These are phyloP conservation scores for Pipistrellus pipistrellus DNA, from an alignment of 2,797 vertebrate species.

Conservation along the genomic window DNA sequence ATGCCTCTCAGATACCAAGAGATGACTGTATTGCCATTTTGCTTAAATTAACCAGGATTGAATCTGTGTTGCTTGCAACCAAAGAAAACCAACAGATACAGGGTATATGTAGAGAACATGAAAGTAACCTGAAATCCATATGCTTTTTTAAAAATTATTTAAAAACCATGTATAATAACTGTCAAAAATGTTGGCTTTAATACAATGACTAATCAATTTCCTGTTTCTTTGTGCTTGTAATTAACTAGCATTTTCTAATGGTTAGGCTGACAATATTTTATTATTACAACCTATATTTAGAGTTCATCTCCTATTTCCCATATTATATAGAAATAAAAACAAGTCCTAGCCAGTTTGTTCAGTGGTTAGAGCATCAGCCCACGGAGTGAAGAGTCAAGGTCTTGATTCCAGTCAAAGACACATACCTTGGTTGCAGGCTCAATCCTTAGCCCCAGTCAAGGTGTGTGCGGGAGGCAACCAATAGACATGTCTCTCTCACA, in stretches of 20 bases:
- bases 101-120: neutral
- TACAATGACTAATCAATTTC: slow-evolving; percentile 18
- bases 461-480: too few relatives aligned
- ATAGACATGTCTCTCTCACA: too few relatives aligned
- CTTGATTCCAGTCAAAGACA: too few relatives aligned
- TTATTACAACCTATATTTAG: neutral
- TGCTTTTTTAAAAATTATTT: slow-evolving; percentile 39
- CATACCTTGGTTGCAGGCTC: too few relatives aligned
- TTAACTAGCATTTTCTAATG: slow-evolving; percentile 37
- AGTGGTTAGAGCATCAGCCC: too few relatives aligned
- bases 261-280: slow-evolving; percentile 2
- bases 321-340: slow-evolving; percentile 42
- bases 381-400: too few relatives aligned
- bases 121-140: slow-evolving; percentile 35
- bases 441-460: too few relatives aligned
- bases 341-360: neutral
- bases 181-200: neutral
- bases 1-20: neutral
- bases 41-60: slow-evolving; percentile 22
- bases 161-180: neutral
- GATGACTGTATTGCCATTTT: slow-evolving; percentile 34
- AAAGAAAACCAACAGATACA: neutral
- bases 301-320: neutral
- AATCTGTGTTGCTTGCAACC: slow-evolving; percentile 47
- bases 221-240: neutral